Percentiles rank a stretch among this genome's conserved stretches.
phyloP scores from a whole-genome alignment of 2,113 vertebrate species.

The Myanophis thanlyinensis region DNA sequence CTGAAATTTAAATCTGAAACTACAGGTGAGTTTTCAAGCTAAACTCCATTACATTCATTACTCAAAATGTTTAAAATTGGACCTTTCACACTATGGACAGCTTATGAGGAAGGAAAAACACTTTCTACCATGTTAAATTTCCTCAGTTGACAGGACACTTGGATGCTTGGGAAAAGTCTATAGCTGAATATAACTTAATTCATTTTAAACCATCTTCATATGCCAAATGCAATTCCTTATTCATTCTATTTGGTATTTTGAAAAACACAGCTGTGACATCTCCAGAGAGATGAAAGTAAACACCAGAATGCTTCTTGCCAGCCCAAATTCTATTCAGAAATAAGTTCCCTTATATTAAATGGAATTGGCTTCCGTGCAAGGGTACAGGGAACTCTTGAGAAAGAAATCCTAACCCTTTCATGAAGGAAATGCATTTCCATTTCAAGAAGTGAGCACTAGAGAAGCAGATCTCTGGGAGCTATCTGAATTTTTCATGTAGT shows the following conservation, averaged over 20 bases:
- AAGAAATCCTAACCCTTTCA: too few species aligned
- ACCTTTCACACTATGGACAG: not conserved
- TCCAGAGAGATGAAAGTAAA: not conserved
- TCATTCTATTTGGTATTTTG: not conserved
- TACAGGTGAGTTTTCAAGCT: not conserved
- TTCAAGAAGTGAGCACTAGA: too few species aligned
- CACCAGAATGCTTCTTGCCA: not conserved
- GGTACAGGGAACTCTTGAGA: too few species aligned
- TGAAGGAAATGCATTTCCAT: too few species aligned
- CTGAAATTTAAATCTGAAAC: not conserved
- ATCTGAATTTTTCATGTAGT: too few species aligned
- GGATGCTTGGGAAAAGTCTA: not conserved
- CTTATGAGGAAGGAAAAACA: not conserved
- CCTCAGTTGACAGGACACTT: not conserved
- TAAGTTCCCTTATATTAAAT: not conserved
- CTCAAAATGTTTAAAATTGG: not conserved
- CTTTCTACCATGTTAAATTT: not conserved
- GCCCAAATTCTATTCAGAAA: not conserved
- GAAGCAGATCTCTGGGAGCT: too few species aligned
- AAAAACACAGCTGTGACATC: not conserved
- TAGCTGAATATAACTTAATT: not conserved
- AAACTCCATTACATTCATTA: not conserved
- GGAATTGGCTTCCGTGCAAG: not conserved
- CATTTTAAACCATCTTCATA: not conserved
- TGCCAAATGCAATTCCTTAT: not conserved